These are phyloP conservation scores for Dufourea novaeangliae DNA, from an alignment of 1,140 invertebrate genomes.

Conservation along the genomic window DNA sequence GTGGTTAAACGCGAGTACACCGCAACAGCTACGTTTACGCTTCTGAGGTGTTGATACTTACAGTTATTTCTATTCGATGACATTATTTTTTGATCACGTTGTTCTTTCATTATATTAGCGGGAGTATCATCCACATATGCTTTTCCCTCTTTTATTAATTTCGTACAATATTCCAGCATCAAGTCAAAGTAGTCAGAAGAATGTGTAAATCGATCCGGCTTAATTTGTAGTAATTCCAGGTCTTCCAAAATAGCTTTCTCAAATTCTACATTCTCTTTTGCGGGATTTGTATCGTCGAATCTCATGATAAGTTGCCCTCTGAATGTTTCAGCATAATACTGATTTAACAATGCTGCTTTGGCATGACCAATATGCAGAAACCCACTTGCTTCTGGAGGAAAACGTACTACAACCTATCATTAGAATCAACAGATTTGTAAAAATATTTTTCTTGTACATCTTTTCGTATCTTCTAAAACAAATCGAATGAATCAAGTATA, in stretches of 20 bases:
- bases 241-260: conserved; percentile 99
- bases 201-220: conserved; percentile 96
- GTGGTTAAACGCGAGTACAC: no score
- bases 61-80: conserved; percentile 93
- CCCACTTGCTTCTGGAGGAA: conserved; percentile 97
- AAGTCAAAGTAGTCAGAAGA: conserved; percentile 98
- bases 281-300: conserved; percentile 99
- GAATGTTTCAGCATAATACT: conserved; percentile 97
- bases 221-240: conserved; percentile 94
- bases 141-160: conserved; percentile 92
- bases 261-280: conserved; percentile 99
- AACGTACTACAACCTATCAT: conserved; percentile 89
- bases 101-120: conserved; percentile 95
- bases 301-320: conserved; percentile 98
- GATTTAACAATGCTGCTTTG: conserved; percentile 98
- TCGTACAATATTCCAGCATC: conserved; percentile 94
- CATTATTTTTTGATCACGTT: conserved; percentile 94
- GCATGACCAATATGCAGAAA: conserved; percentile 99
- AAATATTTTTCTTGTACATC: not conserved
- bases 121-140: conserved; percentile 99
- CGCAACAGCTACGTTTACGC: no score
- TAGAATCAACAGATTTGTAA: conserved; percentile 12
- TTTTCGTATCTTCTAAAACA: not conserved
- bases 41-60: conserved; percentile 76
- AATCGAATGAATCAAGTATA: conserved; percentile 1